Percentiles rank a stretch among this genome's conserved stretches.
Conservation (phyloP, 2,113 vertebrate species). For the Colinus virginianus region DNA sequence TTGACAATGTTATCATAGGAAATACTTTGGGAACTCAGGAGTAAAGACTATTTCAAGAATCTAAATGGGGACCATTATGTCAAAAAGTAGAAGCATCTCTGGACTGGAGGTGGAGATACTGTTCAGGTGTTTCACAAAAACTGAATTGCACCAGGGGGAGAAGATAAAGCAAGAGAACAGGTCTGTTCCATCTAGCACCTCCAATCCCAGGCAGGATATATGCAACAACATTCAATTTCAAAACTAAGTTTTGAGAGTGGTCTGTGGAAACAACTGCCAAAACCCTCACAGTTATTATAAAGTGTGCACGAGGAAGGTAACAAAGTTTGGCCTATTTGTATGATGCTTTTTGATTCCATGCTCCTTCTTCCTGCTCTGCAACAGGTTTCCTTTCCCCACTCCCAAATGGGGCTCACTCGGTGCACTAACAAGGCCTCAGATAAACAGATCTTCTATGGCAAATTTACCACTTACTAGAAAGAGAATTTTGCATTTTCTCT, state of each 20-base stretch:
- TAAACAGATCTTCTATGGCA: neutral
- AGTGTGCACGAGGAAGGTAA: neutral
- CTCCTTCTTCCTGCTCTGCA: neutral
- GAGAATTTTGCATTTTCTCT: neutral
- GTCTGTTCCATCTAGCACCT: neutral
- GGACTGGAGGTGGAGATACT: fast-evolving
- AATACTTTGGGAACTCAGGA: constrained; percentile 11
- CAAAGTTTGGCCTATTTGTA: neutral
- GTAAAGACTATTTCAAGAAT: constrained; percentile 8
- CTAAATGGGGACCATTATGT: neutral
- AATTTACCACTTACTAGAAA: neutral
- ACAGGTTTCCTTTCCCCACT: neutral
- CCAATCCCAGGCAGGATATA: neutral
- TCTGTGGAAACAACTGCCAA: neutral
- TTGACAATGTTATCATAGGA: constrained; percentile 5
- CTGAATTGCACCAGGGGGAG: neutral
- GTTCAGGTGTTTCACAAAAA: constrained; percentile 21
- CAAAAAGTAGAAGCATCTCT: neutral
- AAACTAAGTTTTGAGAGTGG: neutral
- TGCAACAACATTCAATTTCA: neutral
- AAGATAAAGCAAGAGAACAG: neutral
- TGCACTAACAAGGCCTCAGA: neutral
- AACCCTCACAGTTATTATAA: neutral
- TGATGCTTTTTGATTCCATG: neutral
- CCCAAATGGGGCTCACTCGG: neutral